Base-by-base conservation (phyloP, 2,888 invertebrate genomes). In the Drepanosiphum platanoidis region DNA sequence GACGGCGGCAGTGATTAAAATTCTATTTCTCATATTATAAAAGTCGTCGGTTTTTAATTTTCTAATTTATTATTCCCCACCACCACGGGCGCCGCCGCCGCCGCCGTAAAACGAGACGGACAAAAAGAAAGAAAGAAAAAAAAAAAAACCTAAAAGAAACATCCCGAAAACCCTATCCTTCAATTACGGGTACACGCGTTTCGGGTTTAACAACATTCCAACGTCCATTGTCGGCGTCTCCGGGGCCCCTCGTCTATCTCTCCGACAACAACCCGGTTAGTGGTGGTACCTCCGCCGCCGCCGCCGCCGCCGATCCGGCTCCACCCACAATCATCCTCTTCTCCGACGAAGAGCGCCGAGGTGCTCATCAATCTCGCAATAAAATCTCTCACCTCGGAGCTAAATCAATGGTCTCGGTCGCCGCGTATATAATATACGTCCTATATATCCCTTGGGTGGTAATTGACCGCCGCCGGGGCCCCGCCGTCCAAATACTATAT, bases 131-230 rank as follows among this genome's bases (percentile, higher is more conserved):
- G 52, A 58, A 72, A 27, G 42, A 27, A 74, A 58, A 72, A 27
- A 66, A 68, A 32, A 39, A 68, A 34, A 46, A 68, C 46, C n/a
- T 11, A 36, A 80, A 58, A 81, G 58, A 61, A 81, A 77, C 84
- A 64, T 68, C 83, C 83, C 75, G 84, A 84, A 75, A 75, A 84
- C 68, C 75, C 84, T 75, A 75, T 84, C 84, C 66, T 84, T 84
- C 75, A 75, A 83, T 83, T 83, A 83, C 74, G 61, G 36, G 42
- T 58, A 72, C 52, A 58, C 22, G 84, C 66, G 77, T 84, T 84
- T 84, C 84, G 84, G 84, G 84, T 84, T 84, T 84, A 84, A 84
- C 84, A 84, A 84, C 84, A 84, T 84, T 84, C 84, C 84, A 77
- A 68, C 84, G 75, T 84, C 68, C 68, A 84, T 84, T 84, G 84